Evolutionary conservation across 2,888 invertebrate species (phyloP).

Genomic region (Synergus umbraculus): DNA sequence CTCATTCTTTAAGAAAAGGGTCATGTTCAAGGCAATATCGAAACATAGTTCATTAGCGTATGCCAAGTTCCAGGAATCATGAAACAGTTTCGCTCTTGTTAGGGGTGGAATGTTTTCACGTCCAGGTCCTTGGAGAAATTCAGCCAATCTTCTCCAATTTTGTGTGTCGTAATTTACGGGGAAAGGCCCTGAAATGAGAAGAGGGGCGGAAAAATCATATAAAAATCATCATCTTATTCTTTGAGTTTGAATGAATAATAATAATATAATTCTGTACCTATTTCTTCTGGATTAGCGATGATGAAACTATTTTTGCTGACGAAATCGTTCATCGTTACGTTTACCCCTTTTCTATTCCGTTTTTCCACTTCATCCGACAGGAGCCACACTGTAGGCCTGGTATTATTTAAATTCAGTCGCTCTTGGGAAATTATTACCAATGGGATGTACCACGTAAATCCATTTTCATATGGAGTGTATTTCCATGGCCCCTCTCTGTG

Average conservation of each 20-base stretch:
- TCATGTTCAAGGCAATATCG: constrained; percentile 88
- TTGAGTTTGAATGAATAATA: no score
- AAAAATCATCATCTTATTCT: not conserved
- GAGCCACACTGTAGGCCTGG: constrained; percentile 83
- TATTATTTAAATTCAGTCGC: constrained; percentile 80
- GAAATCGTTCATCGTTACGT: constrained; percentile 79
- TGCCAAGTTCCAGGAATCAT: constrained; percentile 88
- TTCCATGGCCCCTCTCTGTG: constrained; percentile 83
- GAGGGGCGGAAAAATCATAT: not conserved
- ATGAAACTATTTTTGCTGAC: constrained; percentile 83
- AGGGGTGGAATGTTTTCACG: constrained; percentile 82
- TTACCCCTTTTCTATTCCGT: constrained; percentile 76
- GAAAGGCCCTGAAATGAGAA: constrained; percentile 82
- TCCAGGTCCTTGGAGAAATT: constrained; percentile 78
- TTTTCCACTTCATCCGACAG: constrained; percentile 74
- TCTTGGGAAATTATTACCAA: constrained; percentile 82
- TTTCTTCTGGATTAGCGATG: constrained; percentile 91
- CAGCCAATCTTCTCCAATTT: constrained; percentile 87
- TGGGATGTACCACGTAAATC: constrained; percentile 87
- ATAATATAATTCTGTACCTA: constrained; percentile 79
- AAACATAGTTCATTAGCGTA: constrained; percentile 88
- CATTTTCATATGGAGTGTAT: constrained; percentile 48
- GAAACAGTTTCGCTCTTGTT: constrained; percentile 86
- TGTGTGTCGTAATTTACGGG: constrained; percentile 89
- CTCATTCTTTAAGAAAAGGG: constrained; percentile 86